phyloP scores from a whole-genome alignment of 2,888 invertebrate species.

The Drosophila acutilabella region DNA sequence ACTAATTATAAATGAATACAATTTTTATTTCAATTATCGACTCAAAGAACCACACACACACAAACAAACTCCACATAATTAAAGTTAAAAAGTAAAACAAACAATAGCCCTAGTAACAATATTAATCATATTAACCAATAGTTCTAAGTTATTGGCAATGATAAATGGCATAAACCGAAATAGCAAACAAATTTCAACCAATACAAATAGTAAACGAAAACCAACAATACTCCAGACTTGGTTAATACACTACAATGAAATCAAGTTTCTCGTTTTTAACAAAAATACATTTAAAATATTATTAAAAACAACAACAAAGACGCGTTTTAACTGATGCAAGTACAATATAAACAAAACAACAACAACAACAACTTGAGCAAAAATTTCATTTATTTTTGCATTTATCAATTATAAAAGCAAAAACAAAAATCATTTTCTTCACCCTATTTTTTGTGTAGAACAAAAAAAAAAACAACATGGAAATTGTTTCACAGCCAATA shows the following conservation, averaged over 20 bases:
- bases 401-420: constrained; percentile 44
- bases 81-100: constrained; percentile 43
- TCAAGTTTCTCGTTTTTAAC: constrained; percentile 75
- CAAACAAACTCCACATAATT: constrained; percentile 51
- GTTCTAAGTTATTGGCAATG: constrained; percentile 74
- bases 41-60: constrained; percentile 46
- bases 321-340: constrained; percentile 77
- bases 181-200: constrained; percentile 47
- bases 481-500: constrained; percentile 71
- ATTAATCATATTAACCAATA: constrained; percentile 76
- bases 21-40: constrained; percentile 79
- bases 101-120: constrained; percentile 69
- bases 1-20: constrained; percentile 54
- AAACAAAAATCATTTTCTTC: constrained; percentile 22
- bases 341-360: constrained; percentile 64
- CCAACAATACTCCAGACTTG: constrained; percentile 36
- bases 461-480: constrained; percentile 35
- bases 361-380: constrained; percentile 56
- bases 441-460: constrained; percentile 40
- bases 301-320: constrained; percentile 32
- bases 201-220: constrained; percentile 19
- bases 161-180: constrained; percentile 23
- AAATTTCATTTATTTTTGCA: constrained; percentile 57
- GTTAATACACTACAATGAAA: constrained; percentile 33
- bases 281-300: constrained; percentile 55